A percentile compares a stretch with the other conserved stretches of the same genome.
phyloP scores from a whole-genome alignment of 2,113 vertebrate species.

The Neomonachus schauinslandi region DNA sequence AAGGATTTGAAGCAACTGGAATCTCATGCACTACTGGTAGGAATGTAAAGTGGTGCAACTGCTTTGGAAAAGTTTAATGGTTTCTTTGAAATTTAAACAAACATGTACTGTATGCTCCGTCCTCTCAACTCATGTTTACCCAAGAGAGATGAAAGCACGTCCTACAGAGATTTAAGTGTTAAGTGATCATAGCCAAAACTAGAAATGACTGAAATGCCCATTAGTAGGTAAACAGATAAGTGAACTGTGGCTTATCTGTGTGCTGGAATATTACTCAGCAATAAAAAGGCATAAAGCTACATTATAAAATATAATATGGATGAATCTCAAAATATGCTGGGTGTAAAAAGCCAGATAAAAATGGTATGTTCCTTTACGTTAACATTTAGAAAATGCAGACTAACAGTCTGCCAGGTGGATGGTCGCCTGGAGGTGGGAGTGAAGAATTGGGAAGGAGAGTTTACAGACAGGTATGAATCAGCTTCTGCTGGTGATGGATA shows the following conservation, averaged over 20 bases:
- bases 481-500: not conserved
- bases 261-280: not conserved
- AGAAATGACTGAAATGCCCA: not conserved
- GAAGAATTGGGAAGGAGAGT: not conserved
- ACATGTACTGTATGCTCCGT: not conserved
- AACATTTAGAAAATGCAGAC: not conserved
- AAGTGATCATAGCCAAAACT: not conserved
- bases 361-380: not conserved
- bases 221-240: not conserved
- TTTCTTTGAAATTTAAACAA: not conserved
- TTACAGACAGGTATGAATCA: not conserved
- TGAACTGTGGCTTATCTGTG: too few species aligned
- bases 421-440: not conserved
- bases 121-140: not conserved
- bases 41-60: not conserved
- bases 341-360: not conserved
- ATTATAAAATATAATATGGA: not conserved
- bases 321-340: not conserved
- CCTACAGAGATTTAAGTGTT: not conserved
- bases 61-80: not conserved
- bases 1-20: not conserved
- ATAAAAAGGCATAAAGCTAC: not conserved
- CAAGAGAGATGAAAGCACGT: not conserved
- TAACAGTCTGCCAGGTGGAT: not conserved
- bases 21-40: not conserved